phyloP scores from a whole-genome alignment of 2,113 vertebrate genomes.

The Ammospiza caudacuta region DNA sequence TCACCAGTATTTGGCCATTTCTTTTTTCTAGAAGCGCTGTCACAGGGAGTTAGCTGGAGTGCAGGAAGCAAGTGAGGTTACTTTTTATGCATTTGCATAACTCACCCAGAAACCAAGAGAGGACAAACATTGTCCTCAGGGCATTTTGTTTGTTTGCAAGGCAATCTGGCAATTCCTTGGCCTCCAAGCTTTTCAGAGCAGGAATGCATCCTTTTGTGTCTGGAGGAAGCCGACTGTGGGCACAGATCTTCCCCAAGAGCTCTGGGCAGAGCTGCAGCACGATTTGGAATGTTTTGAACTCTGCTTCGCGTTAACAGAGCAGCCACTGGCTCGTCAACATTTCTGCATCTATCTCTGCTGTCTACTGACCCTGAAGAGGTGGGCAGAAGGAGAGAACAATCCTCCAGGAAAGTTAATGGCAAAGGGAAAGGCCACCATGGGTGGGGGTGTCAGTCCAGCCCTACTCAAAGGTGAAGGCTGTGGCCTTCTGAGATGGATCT shows the following conservation, averaged over 20 bases:
- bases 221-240: background rate
- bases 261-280: background rate
- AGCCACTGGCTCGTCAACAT: background rate
- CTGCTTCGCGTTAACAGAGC: accelerated
- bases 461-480: background rate
- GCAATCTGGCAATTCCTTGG: background rate
- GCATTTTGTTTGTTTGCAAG: background rate
- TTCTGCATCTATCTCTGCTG: background rate
- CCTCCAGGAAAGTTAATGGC: background rate
- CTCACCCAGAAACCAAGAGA: background rate
- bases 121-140: background rate
- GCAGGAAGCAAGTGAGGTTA: background rate
- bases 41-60: background rate
- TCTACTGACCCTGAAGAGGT: background rate
- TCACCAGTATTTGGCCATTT: background rate
- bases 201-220: conserved; percentile 23
- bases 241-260: background rate
- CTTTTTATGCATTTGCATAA: background rate
- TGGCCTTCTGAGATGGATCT: background rate
- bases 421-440: background rate
- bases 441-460: background rate
- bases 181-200: background rate
- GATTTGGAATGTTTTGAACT: background rate
- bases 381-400: background rate
- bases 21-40: background rate